These are phyloP conservation scores for Piezodorus guildinii DNA, from an alignment of 1,140 invertebrate genomes.

Conservation along the genomic window DNA sequence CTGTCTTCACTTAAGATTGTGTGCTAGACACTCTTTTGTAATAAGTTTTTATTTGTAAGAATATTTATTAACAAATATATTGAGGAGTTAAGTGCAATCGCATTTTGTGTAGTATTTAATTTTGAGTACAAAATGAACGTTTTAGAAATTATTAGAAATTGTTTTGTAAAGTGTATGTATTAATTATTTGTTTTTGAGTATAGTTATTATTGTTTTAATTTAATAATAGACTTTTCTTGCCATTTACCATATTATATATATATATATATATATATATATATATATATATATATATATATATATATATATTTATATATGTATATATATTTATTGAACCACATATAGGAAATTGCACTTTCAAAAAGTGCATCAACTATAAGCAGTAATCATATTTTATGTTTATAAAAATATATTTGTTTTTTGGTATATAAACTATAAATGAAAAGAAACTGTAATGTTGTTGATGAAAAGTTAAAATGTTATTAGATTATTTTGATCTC, in stretches of 20 bases:
- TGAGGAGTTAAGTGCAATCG: conserved; percentile 20
- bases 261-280: background rate
- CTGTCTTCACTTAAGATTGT: conserved; percentile 22
- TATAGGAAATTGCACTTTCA: conserved; percentile 6
- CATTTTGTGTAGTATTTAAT: conserved; percentile 15
- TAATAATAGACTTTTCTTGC: conserved; percentile 17
- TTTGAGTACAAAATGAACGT: conserved; percentile 23
- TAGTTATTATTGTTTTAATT: conserved; percentile 8
- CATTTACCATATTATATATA: conserved; percentile 1
- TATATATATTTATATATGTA: no score
- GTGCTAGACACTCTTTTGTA: conserved; percentile 22
- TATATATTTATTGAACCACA: background rate
- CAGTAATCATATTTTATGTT: conserved; percentile 1
- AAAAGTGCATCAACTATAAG: conserved; percentile 2
- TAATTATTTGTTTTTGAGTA: conserved; percentile 17
- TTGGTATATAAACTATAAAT: background rate
- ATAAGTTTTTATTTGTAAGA: conserved; percentile 20
- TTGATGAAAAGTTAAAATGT: background rate
- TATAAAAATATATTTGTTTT: conserved; percentile 14
- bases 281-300: conserved; percentile 1
- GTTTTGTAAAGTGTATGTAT: conserved; percentile 18
- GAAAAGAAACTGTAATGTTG: conserved; percentile 7
- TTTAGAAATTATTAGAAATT: conserved; percentile 19
- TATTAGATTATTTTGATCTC: conserved; percentile 20
- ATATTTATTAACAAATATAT: conserved; percentile 8